A percentile compares a stretch with the other conserved stretches of the same genome.
phyloP scores from a whole-genome alignment of 1,140 invertebrate species.

The Hyphantria cunea region DNA sequence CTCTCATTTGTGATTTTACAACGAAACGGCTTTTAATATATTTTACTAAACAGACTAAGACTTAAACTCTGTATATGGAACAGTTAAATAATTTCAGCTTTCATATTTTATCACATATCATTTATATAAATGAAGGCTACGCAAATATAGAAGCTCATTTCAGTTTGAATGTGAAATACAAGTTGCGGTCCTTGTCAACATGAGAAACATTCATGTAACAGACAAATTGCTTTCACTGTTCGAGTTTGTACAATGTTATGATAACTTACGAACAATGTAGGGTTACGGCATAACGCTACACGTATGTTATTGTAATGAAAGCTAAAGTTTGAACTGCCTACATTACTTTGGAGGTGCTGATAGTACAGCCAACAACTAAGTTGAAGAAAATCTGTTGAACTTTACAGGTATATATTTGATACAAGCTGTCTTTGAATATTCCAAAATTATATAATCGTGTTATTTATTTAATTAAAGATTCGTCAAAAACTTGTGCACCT shows the following conservation, averaged over 20 bases:
- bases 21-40: no score
- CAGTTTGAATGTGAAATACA: slow-evolving; percentile 30
- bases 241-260: slow-evolving; percentile 26
- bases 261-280: slow-evolving; percentile 15
- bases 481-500: no score
- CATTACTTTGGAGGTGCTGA: slow-evolving; percentile 6
- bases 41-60: neutral
- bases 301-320: slow-evolving; percentile 12
- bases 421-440: neutral
- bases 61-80: neutral
- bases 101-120: neutral
- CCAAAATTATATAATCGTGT: neutral
- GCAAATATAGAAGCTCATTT: slow-evolving; percentile 24
- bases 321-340: slow-evolving; percentile 20
- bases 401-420: neutral
- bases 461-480: no score
- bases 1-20: no score
- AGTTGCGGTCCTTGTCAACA: slow-evolving; percentile 29
- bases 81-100: slow-evolving; percentile 3
- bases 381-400: neutral
- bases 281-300: slow-evolving; percentile 1
- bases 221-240: slow-evolving; percentile 34
- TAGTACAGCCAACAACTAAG: neutral
- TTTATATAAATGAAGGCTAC: slow-evolving; percentile 7
- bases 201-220: slow-evolving; percentile 28